These are phyloP conservation scores for Corythoichthys intestinalis DNA, from an alignment of 2,113 vertebrate genomes.

Conservation along the genomic window DNA sequence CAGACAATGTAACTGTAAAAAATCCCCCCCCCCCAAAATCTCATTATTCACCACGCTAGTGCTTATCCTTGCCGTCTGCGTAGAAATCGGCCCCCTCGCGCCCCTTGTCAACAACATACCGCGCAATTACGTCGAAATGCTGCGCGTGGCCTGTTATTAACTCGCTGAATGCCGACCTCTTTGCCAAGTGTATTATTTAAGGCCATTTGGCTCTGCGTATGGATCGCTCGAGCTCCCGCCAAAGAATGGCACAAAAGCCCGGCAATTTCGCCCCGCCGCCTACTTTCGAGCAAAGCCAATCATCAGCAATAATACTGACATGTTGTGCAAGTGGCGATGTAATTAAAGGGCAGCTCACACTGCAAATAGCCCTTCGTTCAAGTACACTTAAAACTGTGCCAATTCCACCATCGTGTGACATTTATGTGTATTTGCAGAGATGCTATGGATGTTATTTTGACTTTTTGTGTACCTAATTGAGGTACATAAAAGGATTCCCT, in stretches of 20 bases:
- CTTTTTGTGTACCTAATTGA: not conserved
- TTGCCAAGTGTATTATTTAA: slow-evolving; percentile 2
- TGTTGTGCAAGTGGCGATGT: not conserved
- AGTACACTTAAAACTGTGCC: not conserved
- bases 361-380: not conserved
- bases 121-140: slow-evolving; percentile 5
- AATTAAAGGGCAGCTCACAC: not conserved
- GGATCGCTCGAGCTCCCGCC: not conserved
- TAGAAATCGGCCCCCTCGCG: not conserved
- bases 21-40: too few species aligned
- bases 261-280: not conserved
- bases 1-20: too few species aligned
- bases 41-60: not conserved
- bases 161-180: slow-evolving; percentile 5
- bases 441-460: not conserved
- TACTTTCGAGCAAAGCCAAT: not conserved
- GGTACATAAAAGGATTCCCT: not conserved
- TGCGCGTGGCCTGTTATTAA: slow-evolving; percentile 7
- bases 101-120: slow-evolving; percentile 3
- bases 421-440: not conserved
- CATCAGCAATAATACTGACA: not conserved
- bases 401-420: not conserved
- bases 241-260: slow-evolving; percentile 8
- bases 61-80: not conserved
- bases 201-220: slow-evolving; percentile 5